These are phyloP conservation scores for Pararge aegeria DNA, from an alignment of 1,140 invertebrate species.

Conservation along the genomic window DNA sequence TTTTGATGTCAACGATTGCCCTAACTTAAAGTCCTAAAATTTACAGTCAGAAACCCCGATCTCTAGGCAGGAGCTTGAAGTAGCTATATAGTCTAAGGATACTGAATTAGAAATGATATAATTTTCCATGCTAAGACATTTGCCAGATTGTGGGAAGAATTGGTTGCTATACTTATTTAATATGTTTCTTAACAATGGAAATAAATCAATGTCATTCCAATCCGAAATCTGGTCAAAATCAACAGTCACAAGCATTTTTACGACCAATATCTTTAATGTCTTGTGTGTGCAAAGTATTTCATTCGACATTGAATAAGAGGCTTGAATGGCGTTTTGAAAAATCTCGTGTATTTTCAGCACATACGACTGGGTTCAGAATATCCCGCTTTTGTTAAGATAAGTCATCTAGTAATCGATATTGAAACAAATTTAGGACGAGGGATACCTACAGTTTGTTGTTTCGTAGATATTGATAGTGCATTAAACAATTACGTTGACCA, in stretches of 20 bases:
- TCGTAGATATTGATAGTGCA: neutral
- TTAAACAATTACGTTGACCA: neutral
- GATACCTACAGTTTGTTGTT: no score
- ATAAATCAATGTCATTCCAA: conserved; percentile 16
- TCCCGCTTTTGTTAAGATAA: neutral
- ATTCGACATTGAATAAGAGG: no score
- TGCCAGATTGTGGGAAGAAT: no score
- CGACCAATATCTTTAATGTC: conserved; percentile 31
- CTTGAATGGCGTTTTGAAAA: conserved; percentile 21
- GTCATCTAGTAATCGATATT: neutral
- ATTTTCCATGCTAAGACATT: conserved; percentile 18
- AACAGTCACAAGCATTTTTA: neutral
- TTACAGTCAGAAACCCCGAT: conserved; percentile 5
- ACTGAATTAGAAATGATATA: conserved; percentile 24
- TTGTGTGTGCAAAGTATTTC: conserved; percentile 28
- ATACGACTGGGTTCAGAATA: neutral
- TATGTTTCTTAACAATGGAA: conserved; percentile 25
- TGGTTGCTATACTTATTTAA: no score
- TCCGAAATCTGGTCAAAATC: conserved; percentile 22
- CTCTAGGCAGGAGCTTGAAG: conserved; percentile 24
- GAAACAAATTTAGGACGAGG: neutral
- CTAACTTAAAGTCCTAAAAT: neutral
- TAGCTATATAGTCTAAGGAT: conserved; percentile 28
- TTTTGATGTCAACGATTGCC: conserved; percentile 2
- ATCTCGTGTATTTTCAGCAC: conserved; percentile 3